Evolutionary conservation across 2,113 vertebrate species (phyloP).

Genomic region (Urocolius indicus): DNA sequence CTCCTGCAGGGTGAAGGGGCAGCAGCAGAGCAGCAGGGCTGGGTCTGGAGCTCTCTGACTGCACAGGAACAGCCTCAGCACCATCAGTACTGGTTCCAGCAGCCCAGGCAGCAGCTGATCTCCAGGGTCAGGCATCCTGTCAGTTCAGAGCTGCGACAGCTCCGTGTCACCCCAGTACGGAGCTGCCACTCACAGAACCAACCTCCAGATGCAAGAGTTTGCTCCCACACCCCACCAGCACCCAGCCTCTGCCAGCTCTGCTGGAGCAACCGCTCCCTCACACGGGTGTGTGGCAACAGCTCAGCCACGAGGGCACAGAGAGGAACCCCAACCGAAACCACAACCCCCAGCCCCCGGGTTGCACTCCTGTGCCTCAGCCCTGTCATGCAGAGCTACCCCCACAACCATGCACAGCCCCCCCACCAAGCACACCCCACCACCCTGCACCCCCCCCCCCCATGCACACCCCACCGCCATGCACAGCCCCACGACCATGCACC

Average conservation of each 20-base stretch:
- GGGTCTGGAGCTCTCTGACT: background rate
- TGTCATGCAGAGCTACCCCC: background rate
- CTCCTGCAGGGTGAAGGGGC: rapidly evolving
- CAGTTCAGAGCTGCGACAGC: background rate
- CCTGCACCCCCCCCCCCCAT: background rate
- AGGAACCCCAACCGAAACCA: background rate
- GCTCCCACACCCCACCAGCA: background rate
- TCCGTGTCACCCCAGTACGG: background rate
- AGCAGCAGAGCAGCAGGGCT: background rate
- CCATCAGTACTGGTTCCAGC: background rate
- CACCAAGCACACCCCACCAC: background rate
- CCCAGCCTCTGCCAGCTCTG: background rate
- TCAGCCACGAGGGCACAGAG: rapidly evolving
- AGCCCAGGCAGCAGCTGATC: background rate
- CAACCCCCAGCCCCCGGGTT: too few relatives aligned
- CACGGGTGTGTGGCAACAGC: background rate
- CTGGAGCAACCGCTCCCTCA: background rate
- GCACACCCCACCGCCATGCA: background rate
- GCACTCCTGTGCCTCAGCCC: rapidly evolving
- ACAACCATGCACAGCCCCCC: background rate
- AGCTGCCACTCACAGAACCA: background rate
- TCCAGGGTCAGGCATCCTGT: background rate
- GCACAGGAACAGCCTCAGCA: background rate
- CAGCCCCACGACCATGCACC: too few relatives aligned
- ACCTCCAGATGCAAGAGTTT: background rate